Percentiles rank a stretch among this genome's conserved stretches.
Conservation (phyloP, 2,113 vertebrate species). For the Eptesicus fuscus region DNA sequence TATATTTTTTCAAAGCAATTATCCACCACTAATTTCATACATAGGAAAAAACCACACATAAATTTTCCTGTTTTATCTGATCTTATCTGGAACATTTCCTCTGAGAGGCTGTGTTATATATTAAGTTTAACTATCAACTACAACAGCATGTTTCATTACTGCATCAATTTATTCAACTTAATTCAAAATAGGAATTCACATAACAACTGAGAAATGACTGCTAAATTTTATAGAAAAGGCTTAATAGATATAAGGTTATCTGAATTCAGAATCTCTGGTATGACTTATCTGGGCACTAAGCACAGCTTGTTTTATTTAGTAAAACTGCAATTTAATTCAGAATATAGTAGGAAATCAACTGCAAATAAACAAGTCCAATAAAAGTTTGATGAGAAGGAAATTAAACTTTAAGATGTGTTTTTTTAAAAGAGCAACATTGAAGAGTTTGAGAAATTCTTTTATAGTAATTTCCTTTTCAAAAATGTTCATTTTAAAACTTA, state of each 20-base stretch:
- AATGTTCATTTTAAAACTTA: constrained; percentile 27
- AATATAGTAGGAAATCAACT: constrained; percentile 1
- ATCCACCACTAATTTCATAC: background rate
- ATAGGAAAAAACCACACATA: background rate
- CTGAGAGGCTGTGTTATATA: background rate
- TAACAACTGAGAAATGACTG: background rate
- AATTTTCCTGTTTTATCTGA: background rate
- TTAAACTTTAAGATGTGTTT: background rate
- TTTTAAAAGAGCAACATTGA: background rate
- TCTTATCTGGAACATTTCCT: background rate
- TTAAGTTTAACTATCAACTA: constrained; percentile 5
- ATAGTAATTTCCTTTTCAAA: constrained; percentile 28
- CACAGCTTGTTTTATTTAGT: background rate
- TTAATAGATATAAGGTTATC: background rate
- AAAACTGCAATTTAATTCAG: background rate
- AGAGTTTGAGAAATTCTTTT: background rate
- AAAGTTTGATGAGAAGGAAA: background rate
- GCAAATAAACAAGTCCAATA: background rate
- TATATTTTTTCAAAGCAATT: background rate
- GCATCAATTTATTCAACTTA: background rate
- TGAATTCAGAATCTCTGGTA: background rate
- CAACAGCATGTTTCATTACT: background rate
- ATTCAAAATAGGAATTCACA: background rate
- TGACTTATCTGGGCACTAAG: background rate
- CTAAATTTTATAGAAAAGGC: background rate